These are phyloP conservation scores for Chrysogorgia sp. DNA, from an alignment of 92 coral and sea anemone species.

Conservation along the genomic window DNA sequence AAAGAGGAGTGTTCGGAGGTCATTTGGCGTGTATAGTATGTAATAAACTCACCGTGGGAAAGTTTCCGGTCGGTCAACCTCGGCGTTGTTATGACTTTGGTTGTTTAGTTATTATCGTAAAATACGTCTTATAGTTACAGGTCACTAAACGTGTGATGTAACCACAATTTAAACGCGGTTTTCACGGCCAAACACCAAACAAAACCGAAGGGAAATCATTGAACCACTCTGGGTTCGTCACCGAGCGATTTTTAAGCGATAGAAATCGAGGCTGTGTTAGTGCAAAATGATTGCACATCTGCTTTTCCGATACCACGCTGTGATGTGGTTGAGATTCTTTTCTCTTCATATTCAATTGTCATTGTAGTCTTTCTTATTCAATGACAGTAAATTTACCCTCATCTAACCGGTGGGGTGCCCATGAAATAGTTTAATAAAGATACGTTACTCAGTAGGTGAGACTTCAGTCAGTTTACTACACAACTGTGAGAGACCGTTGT, in stretches of 20 bases:
- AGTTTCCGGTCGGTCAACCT: conserved; percentile 45
- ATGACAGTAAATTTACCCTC: conserved; percentile 37
- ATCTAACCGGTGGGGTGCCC: background rate
- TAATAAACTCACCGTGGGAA: conserved; percentile 31
- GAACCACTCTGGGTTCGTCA: background rate
- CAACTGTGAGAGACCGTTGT: background rate
- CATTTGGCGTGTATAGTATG: background rate
- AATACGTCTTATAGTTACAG: conserved; percentile 40
- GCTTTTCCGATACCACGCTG: conserved; percentile 23
- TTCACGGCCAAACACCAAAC: background rate
- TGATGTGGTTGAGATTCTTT: conserved; percentile 24
- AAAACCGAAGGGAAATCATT: background rate
- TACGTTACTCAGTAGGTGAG: conserved; percentile 11
- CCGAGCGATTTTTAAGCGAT: background rate
- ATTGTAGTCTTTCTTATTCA: conserved; percentile 32
- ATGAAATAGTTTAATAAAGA: conserved; percentile 21
- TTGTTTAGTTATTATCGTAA: conserved; percentile 41
- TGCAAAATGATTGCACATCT: background rate
- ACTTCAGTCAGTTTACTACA: conserved; percentile 2
- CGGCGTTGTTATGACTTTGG: conserved; percentile 30
- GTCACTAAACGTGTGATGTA: background rate
- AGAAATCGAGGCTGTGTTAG: background rate
- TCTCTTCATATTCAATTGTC: conserved; percentile 32
- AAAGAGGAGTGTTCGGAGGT: background rate
- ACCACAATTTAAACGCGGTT: background rate